Percentiles rank a stretch among this genome's conserved stretches.
These are phyloP conservation scores for Chloromyia formosa DNA, from an alignment of 2,888 invertebrate genomes.

Conservation along the genomic window DNA sequence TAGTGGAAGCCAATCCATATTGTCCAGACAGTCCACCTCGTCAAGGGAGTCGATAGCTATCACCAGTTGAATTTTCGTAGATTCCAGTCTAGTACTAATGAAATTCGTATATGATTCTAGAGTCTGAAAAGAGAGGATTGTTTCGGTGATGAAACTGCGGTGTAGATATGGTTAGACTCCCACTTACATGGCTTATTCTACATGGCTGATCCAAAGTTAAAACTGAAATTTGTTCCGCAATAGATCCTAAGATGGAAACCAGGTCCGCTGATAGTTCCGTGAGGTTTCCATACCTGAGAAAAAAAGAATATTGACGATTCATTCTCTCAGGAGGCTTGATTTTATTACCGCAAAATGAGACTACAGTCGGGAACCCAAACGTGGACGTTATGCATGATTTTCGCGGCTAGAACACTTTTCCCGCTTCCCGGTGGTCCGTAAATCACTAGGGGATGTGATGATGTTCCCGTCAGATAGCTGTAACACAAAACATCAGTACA, in stretches of 20 bases:
- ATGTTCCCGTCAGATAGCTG: conserved; percentile 73
- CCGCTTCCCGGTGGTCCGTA: conserved; percentile 85
- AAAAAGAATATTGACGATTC: neutral
- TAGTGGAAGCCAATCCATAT: conserved; percentile 79
- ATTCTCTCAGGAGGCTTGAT: neutral
- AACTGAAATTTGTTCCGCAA: conserved; percentile 78
- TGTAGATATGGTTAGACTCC: neutral
- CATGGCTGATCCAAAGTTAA: conserved; percentile 74
- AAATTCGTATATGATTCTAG: conserved; percentile 75
- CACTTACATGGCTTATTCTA: conserved; percentile 70
- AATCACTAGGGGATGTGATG: conserved; percentile 73
- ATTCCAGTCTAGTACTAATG: conserved; percentile 62
- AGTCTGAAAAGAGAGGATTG: conserved; percentile 67
- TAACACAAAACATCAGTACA: neutral
- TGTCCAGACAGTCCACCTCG: conserved; percentile 65
- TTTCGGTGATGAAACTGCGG: neutral
- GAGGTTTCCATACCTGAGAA: conserved; percentile 58
- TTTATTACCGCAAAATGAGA: conserved; percentile 62
- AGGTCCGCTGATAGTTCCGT: conserved; percentile 60
- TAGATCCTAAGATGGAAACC: conserved; percentile 72
- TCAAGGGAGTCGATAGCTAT: conserved; percentile 82
- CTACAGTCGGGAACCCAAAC: conserved; percentile 72
- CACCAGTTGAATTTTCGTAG: conserved; percentile 68
- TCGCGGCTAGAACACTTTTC: conserved; percentile 81
- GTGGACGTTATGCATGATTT: conserved; percentile 73